phyloP scores from a whole-genome alignment of 2,797 vertebrate genomes.

The Cuculus canorus region DNA sequence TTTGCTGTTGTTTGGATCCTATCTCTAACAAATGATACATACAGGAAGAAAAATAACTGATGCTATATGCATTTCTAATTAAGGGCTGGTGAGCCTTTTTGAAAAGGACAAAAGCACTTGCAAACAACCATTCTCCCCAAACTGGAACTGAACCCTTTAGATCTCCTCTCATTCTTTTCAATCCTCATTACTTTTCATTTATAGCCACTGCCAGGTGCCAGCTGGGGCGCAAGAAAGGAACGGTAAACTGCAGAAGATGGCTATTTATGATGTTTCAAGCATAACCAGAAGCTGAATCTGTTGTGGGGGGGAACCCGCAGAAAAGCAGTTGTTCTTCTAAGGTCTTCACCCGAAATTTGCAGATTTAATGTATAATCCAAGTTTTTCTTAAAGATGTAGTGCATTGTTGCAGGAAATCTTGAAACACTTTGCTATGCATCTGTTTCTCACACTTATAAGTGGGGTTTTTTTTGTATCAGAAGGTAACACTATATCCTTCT shows the following conservation, averaged over 20 bases:
- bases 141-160: constrained; percentile 2
- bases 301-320: neutral
- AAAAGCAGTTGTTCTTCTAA: neutral
- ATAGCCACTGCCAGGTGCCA: constrained; percentile 14
- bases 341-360: neutral
- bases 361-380: neutral
- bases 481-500: neutral
- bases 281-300: constrained; percentile 6
- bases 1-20: neutral
- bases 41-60: neutral
- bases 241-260: neutral
- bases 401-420: neutral
- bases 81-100: neutral
- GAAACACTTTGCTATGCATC: neutral
- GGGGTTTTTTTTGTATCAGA: neutral
- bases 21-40: neutral
- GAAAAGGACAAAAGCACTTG: neutral
- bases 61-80: neutral
- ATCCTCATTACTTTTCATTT: constrained; percentile 25
- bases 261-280: constrained; percentile 11
- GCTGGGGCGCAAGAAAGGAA: constrained; percentile 21
- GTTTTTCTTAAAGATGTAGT: neutral
- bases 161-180: neutral
- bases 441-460: neutral
- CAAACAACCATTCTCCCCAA: neutral